Evolutionary conservation across 2,888 invertebrate species (phyloP).

Genomic region (Antheraea assamensis): DNA sequence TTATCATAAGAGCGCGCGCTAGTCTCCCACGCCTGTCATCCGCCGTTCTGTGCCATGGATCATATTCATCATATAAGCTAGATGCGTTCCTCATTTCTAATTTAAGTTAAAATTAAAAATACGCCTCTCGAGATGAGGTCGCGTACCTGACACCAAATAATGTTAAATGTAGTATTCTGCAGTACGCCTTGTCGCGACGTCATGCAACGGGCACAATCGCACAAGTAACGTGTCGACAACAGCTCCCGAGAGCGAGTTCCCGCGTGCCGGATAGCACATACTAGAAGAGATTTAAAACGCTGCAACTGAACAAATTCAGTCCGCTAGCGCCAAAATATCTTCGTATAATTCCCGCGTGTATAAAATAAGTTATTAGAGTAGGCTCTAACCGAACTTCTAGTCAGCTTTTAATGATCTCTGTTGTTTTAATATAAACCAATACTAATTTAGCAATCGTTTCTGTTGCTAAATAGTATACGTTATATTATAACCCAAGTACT

Average conservation of each 20-base stretch:
- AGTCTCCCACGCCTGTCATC: constrained; percentile 30
- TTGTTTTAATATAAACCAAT: constrained; percentile 65
- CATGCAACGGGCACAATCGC: constrained; percentile 43
- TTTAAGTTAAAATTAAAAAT: constrained; percentile 55
- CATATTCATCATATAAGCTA: constrained; percentile 69
- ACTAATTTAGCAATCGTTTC: constrained; percentile 62
- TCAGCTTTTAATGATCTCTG: constrained; percentile 80
- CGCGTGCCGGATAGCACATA: constrained; percentile 19
- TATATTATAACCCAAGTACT: constrained; percentile 59
- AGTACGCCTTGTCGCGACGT: constrained; percentile 24
- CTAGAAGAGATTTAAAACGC: not conserved
- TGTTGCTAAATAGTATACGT: constrained; percentile 59
- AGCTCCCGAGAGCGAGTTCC: constrained; percentile 27
- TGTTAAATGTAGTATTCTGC: constrained; percentile 46
- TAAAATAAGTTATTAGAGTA: constrained; percentile 71
- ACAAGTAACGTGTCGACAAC: constrained; percentile 46
- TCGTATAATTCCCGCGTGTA: constrained; percentile 34
- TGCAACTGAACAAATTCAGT: not conserved
- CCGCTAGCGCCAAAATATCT: constrained; percentile 23
- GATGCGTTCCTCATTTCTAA: constrained; percentile 63
- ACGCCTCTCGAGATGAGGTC: constrained; percentile 65
- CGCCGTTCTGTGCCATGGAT: constrained; percentile 36
- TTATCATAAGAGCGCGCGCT: constrained; percentile 50
- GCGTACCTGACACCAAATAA: constrained; percentile 77
- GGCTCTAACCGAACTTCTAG: constrained; percentile 77